Evolutionary conservation across 1,140 invertebrate species (phyloP), one percentile per base, ranked within the genome.

Genomic region (Zaprionus vittiger): DNA sequence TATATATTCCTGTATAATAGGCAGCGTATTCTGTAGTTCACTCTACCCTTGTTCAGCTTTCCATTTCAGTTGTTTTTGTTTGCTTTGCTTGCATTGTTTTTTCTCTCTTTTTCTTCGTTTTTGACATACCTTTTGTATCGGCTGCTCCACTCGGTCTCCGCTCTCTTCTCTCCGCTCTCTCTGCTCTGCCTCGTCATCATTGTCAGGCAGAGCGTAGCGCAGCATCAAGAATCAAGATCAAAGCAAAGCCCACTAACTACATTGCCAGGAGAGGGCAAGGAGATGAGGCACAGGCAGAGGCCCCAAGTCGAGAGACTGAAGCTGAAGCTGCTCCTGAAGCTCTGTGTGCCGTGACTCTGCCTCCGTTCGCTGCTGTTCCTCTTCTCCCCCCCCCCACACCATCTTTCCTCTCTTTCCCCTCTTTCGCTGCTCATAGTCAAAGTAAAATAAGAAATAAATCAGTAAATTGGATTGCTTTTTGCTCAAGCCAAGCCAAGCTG

Each of bases 391-490:
- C 4, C 54, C 65, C 34, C 64, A n/a, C n/a, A n/a, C 52, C 7
- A 57, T 37, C 31, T 76, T 54, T 22, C 67, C 17, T 54, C 34
- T 75, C 41, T 44, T 3, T 2, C 38, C 15, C 15, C 38, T 41
- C 38, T 34, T 34, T 0, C 38, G 0, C 73, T 89, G 84, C 76
- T 34, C 31, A 84, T 84, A 90, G 85, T 85, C 81, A 90, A 89
- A 89, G 85, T 90, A 90, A 90, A 90, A 90, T 90, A 90, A 90
- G 85, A 90, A 90, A 90, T 90, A 90, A 90, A 90, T 90, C 85
- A 90, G 85, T 90, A 90, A 90, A 90, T 90, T 90, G 85, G 84
- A 89, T 89, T 89, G 84, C 84, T 89, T 90, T 89, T 89, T 83
- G 85, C 73, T 73, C 70, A 68, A 75, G 79, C 70, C 74, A 72